Base-by-base conservation (phyloP, 2,888 invertebrate species). In the Mycalesis mineus region DNA sequence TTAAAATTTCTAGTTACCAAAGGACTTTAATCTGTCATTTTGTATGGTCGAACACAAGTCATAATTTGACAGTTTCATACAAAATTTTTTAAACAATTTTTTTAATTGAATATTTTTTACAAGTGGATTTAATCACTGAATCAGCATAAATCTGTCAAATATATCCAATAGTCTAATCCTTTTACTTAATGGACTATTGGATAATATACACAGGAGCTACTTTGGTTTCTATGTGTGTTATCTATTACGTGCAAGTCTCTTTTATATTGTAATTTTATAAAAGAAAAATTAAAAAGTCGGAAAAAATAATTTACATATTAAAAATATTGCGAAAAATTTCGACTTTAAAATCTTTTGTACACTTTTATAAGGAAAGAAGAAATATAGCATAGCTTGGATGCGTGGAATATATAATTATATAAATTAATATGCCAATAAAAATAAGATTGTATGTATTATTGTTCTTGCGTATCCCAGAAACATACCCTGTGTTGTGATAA, bases 381-480 rank as follows among this genome's bases (percentile, higher is more conserved):
- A 75, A 75, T 75, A 57, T 61, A 59, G 69, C 67, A 65, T 75
- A 73, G 84, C 83, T 84, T 83, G 78, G 74, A 74, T 80, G 82
- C 72, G 78, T 74, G 67, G 73, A 70, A 73, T 73, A 77, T 78
- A 76, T 78, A 80, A 51, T 75, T 77, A 80, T 75, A 80, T 47
- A 9, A 41, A 41, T 39, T 36, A 14, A 50, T 39, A 78, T 77
- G 84, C 84, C 82, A 85, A 83, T 86, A 82, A 78, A 74, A 72
- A 60, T 60, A 60, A 64, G 60, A 55, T 47, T 31, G n/a, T 49
- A 60, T 55, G 17, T 59, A 70, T 48, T 60, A 47, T 72, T 71
- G 69, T 80, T 75, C 68, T 68, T 51, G 4, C 71, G 71, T 59
- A 57, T 59, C 60, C 61, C 55, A 17, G 40, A n/a, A 37, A 31